Evolutionary conservation across 30 jellyfish, hydroid and myxozoan species (phyloP).

Genomic region (Hydractinia echinata): DNA sequence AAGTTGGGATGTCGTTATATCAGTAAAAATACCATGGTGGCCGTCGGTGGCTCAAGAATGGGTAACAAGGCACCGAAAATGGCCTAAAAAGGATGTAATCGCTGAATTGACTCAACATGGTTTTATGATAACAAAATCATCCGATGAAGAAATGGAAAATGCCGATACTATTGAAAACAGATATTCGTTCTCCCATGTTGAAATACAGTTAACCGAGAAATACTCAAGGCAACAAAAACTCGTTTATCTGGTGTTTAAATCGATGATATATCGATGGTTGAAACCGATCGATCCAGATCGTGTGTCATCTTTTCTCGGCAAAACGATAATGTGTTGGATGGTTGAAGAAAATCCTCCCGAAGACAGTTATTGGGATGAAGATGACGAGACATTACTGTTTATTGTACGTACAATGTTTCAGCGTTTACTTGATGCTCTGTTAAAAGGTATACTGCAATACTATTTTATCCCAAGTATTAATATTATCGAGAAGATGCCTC

Average conservation of each 20-base stretch:
- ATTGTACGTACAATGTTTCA: neutral
- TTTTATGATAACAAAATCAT: slow-evolving; percentile 11
- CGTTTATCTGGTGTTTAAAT: slow-evolving; percentile 19
- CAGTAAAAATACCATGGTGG: slow-evolving; percentile 18
- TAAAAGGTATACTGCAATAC: neutral
- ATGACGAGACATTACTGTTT: neutral
- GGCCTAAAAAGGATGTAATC: neutral
- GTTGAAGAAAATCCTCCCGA: slow-evolving; percentile 24
- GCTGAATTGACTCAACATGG: neutral
- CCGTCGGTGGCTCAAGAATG: slow-evolving; percentile 21
- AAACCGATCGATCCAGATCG: slow-evolving; percentile 25
- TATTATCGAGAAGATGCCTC: slow-evolving; percentile 1
- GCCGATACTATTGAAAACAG: neutral
- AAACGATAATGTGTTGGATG: slow-evolving; percentile 19
- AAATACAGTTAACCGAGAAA: slow-evolving; percentile 1
- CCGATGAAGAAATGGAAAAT: neutral
- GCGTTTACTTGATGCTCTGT: neutral
- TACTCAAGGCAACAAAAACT: slow-evolving; percentile 9
- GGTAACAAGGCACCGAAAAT: slow-evolving; percentile 6
- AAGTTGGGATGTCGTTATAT: slow-evolving; percentile 8
- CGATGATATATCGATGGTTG: slow-evolving; percentile 27
- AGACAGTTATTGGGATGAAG: slow-evolving; percentile 4
- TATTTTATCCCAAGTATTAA: slow-evolving; percentile 12
- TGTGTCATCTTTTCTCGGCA: slow-evolving; percentile 19
- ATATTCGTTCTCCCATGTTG: slow-evolving; percentile 23